Evolutionary conservation across 2,888 invertebrate species (phyloP).

Genomic region (Cremastobaeus sp.): DNA sequence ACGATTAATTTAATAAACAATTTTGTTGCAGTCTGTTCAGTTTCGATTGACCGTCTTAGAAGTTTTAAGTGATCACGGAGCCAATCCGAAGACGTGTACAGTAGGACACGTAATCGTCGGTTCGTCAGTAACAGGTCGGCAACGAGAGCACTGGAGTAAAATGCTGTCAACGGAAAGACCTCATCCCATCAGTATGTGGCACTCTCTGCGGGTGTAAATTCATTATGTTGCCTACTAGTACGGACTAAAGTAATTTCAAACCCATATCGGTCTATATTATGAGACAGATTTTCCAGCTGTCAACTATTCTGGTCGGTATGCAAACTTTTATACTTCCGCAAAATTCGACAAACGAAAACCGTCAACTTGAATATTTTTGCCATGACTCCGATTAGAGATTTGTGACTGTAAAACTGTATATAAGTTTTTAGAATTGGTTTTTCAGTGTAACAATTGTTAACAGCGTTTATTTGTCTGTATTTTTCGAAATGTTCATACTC

Average conservation of each 20-base stretch:
- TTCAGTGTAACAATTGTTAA: too few species aligned
- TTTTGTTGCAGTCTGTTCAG: constrained; percentile 83
- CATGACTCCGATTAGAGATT: not conserved
- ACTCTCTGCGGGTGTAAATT: constrained; percentile 82
- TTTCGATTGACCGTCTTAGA: constrained; percentile 85
- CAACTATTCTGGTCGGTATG: constrained; percentile 11
- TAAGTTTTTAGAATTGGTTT: too few species aligned
- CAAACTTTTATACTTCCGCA: constrained; percentile 17
- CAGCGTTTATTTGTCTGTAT: constrained; percentile 1
- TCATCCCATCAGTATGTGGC: constrained; percentile 93
- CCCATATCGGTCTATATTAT: constrained; percentile 39
- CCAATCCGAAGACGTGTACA: constrained; percentile 81
- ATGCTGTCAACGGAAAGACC: constrained; percentile 88
- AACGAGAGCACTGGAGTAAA: constrained; percentile 89
- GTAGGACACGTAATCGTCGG: constrained; percentile 90
- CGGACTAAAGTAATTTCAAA: constrained; percentile 19
- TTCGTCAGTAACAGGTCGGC: constrained; percentile 85
- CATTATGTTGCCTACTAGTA: constrained; percentile 17
- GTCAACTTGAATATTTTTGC: not conserved
- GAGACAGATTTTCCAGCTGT: constrained; percentile 19
- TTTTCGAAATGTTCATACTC: too few species aligned
- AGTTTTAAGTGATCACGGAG: constrained; percentile 73
- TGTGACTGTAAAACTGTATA: constrained; percentile 6
- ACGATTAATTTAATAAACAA: not conserved
- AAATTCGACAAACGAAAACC: constrained; percentile 6